Evolutionary conservation across 2,797 vertebrate genomes (phyloP).

Genomic region (Paratrypauchen microcephalus): DNA sequence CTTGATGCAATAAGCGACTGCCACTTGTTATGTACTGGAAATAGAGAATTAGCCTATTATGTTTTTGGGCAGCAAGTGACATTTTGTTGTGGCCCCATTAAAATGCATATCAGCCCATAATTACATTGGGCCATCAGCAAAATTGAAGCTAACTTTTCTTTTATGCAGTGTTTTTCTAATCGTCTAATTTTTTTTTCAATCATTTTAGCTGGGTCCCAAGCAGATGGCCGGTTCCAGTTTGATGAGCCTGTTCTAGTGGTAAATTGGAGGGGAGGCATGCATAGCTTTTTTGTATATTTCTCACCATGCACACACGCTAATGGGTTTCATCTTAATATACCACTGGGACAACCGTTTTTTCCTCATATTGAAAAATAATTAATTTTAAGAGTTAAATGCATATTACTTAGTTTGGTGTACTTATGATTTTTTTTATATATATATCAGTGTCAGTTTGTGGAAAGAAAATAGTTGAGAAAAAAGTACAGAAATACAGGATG

Average conservation of each 20-base stretch:
- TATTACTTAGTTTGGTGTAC: no score
- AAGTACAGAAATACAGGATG: no score
- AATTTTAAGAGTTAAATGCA: no score
- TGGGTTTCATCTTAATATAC: constrained; percentile 4
- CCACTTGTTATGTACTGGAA: constrained; percentile 1
- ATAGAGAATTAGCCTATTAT: background rate
- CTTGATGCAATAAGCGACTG: constrained; percentile 11
- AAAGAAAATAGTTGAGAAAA: no score
- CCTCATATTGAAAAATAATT: no score
- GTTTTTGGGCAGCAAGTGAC: background rate
- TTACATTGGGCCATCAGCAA: background rate
- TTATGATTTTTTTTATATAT: no score
- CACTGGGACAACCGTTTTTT: background rate
- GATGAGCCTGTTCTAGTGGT: background rate
- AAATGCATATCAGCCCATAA: background rate
- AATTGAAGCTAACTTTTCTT: background rate
- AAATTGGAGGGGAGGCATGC: background rate
- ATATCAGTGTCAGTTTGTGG: no score
- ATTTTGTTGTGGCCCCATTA: constrained; percentile 4
- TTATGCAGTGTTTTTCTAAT: background rate
- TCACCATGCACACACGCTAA: constrained; percentile 1
- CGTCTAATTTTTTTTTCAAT: background rate
- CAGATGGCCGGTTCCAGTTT: constrained; percentile 21
- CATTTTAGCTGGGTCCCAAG: constrained; percentile 4
- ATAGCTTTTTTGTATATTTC: background rate